Base-by-base conservation (phyloP, 2,888 invertebrate genomes). In the Dione juno region DNA sequence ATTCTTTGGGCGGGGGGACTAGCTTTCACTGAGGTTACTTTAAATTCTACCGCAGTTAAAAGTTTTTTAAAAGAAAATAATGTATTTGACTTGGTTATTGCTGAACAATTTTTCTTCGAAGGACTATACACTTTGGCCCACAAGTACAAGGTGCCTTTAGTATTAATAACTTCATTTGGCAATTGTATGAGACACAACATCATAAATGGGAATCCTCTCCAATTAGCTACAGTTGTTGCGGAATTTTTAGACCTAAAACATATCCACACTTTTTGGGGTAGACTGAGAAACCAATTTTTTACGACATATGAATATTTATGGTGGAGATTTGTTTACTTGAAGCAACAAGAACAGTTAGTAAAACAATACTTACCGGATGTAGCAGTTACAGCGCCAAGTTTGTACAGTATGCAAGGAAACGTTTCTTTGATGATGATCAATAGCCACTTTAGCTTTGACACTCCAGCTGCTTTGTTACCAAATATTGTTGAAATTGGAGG, bases 401-500 rank as follows among this genome's bases (percentile, higher is more conserved):
- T 93, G 70, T 86, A 81, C 66, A 88, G 92, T 5, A 70, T 92
- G 73, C 88, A 93, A 74, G 86, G 73, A 66, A 88, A 93, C 72
- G 84, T 84, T 3, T 88, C 93, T 0, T 67, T 94, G 71, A 80
- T 94, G 37, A 78, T 94, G 37, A 77, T 92, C 0, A 94, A 94
- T 77, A 84, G 88, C 10, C 94, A 95, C 77, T 91, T 88, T 57
- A 94, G 93, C 79, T 88, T 92, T 70, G 90, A 92, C 61, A 75
- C 83, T 8, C 86, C 94, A 0, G 81, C 85, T 9, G 94, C 94
- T 0, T 86, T 92, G 35, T 85, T 94, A 3, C 95, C 95, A 0
- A 94, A 94, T 78, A 86, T 94, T 71, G 84, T 94, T 1, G 94
- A 94, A 77, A 88, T 95, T 63, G 95, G 94, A 19, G 95, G 95